Evolutionary conservation across 1,140 invertebrate species (phyloP).

Genomic region (Arctopsyche grandis): DNA sequence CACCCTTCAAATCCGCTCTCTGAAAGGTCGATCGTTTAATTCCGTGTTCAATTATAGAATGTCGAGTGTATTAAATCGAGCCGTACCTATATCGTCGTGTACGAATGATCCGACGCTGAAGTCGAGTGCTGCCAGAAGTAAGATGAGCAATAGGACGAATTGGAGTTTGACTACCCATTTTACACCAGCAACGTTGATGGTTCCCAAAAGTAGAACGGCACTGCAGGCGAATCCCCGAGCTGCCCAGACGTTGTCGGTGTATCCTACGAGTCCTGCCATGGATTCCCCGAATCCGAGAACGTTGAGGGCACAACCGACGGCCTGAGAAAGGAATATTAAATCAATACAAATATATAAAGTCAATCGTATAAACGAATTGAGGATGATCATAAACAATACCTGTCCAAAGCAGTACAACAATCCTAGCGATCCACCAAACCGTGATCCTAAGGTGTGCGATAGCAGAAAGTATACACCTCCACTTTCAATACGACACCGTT

Average conservation of each 20-base stretch:
- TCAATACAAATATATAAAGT: constrained; percentile 21
- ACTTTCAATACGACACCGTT: constrained; percentile 92
- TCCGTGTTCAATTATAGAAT: not conserved
- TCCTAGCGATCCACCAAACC: constrained; percentile 91
- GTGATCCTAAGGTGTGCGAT: constrained; percentile 91
- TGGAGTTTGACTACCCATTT: constrained; percentile 95
- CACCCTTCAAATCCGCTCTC: constrained; percentile 88
- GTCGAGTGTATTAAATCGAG: not conserved
- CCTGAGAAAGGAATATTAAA: constrained; percentile 68
- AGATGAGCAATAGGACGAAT: constrained; percentile 83
- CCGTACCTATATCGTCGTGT: constrained; percentile 70
- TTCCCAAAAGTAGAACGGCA: constrained; percentile 83
- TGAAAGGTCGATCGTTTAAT: constrained; percentile 59
- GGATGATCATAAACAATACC: constrained; percentile 68
- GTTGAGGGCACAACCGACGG: constrained; percentile 94
- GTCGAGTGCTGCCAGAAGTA: constrained; percentile 87
- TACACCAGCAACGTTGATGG: constrained; percentile 90
- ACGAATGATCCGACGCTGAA: constrained; percentile 91
- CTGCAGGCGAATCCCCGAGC: constrained; percentile 83
- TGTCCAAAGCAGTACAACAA: constrained; percentile 96
- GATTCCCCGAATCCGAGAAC: constrained; percentile 96
- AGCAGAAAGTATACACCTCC: constrained; percentile 96
- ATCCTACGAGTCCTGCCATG: constrained; percentile 84
- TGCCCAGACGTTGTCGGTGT: constrained; percentile 77
- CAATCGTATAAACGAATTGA: not conserved